phyloP scores from a whole-genome alignment of 1,140 invertebrate species.

The Amyelois transitella region DNA sequence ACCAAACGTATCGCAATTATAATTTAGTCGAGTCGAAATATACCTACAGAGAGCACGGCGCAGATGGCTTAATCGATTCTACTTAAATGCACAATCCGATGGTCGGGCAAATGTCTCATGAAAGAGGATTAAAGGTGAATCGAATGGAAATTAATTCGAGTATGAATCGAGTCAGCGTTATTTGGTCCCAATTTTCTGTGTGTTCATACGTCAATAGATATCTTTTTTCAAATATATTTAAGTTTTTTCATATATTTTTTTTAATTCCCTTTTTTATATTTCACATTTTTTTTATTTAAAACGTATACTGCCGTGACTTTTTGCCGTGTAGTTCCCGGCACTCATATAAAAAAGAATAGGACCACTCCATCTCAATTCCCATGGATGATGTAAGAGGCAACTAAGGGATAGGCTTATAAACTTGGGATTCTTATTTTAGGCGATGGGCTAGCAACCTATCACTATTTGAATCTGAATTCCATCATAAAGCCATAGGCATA shows the following conservation, averaged over 20 bases:
- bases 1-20: background rate
- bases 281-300: too few relatives aligned
- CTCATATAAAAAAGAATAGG: too few relatives aligned
- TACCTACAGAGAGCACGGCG: background rate
- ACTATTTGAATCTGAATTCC: too few relatives aligned
- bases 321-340: too few relatives aligned
- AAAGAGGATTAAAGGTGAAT: conserved; percentile 4
- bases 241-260: background rate
- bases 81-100: background rate
- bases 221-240: background rate
- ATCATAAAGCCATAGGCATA: too few relatives aligned
- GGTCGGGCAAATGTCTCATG: conserved; percentile 3
- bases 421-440: too few relatives aligned
- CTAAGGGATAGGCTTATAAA: too few relatives aligned
- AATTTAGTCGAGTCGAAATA: background rate
- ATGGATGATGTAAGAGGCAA: too few relatives aligned
- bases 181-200: background rate
- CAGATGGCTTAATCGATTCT: background rate
- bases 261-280: too few relatives aligned
- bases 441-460: too few relatives aligned
- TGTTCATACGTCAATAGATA: background rate
- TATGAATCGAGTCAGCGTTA: background rate
- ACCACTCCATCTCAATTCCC: too few relatives aligned
- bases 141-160: conserved; percentile 4
- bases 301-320: too few relatives aligned